phyloP scores from a whole-genome alignment of 2,113 vertebrate species.

The Tenrec ecaudatus region DNA sequence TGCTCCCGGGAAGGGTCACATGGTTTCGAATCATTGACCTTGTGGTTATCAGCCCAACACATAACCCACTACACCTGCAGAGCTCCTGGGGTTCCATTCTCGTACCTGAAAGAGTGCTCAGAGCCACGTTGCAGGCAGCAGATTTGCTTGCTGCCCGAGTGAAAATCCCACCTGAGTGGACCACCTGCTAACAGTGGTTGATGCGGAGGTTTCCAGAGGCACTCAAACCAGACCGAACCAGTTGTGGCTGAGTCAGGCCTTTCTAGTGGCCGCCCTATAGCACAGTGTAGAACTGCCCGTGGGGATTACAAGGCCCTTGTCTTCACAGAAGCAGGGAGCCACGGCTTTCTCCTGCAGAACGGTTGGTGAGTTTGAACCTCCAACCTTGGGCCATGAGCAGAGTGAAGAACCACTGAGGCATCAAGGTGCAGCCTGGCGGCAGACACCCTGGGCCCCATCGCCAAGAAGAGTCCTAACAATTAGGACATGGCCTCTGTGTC shows the following conservation, averaged over 20 bases:
- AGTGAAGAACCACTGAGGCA: background rate
- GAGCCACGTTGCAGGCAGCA: background rate
- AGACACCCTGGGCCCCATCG: rapidly evolving
- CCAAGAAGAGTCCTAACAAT: background rate
- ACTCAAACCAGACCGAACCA: background rate
- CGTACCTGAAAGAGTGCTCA: background rate
- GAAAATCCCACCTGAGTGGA: no score
- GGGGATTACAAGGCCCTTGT: background rate
- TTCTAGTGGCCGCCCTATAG: background rate
- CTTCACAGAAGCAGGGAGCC: background rate
- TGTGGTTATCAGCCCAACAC: no score
- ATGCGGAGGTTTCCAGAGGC: rapidly evolving
- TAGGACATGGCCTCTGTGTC: no score
- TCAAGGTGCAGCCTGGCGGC: background rate
- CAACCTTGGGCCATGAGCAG: background rate
- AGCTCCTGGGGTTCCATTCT: background rate
- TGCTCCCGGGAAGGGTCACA: no score
- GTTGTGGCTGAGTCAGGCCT: background rate
- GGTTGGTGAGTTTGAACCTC: background rate
- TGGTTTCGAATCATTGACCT: no score
- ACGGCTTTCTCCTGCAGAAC: background rate
- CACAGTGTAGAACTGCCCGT: background rate
- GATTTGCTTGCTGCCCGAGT: rapidly evolving
- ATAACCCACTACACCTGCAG: no score
- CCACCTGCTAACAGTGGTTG: background rate